Evolutionary conservation across 1,140 invertebrate species (phyloP).

Genomic region (Drosophila ironensis): DNA sequence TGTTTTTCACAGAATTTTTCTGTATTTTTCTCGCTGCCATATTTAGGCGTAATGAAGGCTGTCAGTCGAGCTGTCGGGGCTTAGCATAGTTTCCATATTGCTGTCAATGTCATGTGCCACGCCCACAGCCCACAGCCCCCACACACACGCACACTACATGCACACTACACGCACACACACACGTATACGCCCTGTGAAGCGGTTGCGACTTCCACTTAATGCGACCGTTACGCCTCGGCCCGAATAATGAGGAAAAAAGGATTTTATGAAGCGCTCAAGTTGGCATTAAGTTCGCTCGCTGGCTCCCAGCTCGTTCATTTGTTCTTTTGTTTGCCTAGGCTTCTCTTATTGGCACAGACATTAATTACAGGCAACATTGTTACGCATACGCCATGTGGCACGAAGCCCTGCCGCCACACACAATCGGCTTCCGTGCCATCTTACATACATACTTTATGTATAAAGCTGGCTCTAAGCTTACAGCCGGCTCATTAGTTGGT

Average conservation of each 20-base stretch:
- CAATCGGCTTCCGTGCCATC: slow-evolving; percentile 27
- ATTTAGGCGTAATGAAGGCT: slow-evolving; percentile 74
- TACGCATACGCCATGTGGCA: slow-evolving; percentile 68
- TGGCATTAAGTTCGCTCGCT: slow-evolving; percentile 57
- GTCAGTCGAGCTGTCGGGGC: slow-evolving; percentile 63
- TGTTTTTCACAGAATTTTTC: slow-evolving; percentile 26
- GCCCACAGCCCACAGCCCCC: slow-evolving; percentile 26
- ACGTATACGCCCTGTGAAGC: neutral
- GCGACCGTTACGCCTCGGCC: slow-evolving; percentile 46
- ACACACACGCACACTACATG: neutral
- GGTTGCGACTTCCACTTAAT: slow-evolving; percentile 44
- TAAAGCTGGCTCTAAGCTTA: neutral
- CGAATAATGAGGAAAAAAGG: slow-evolving; percentile 64
- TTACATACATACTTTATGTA: slow-evolving; percentile 14
- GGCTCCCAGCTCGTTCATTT: slow-evolving; percentile 3
- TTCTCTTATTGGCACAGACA: slow-evolving; percentile 71
- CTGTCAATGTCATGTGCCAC: slow-evolving; percentile 77
- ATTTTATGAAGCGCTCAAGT: slow-evolving; percentile 62
- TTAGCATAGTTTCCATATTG: slow-evolving; percentile 63
- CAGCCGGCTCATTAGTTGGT: slow-evolving; percentile 70
- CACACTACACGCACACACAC: slow-evolving; percentile 12
- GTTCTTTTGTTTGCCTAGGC: slow-evolving; percentile 3
- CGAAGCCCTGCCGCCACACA: neutral
- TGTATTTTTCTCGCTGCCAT: slow-evolving; percentile 53
- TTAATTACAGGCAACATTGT: slow-evolving; percentile 75